phyloP scores from a whole-genome alignment of 2,797 vertebrate genomes.

The Prionace glauca region DNA sequence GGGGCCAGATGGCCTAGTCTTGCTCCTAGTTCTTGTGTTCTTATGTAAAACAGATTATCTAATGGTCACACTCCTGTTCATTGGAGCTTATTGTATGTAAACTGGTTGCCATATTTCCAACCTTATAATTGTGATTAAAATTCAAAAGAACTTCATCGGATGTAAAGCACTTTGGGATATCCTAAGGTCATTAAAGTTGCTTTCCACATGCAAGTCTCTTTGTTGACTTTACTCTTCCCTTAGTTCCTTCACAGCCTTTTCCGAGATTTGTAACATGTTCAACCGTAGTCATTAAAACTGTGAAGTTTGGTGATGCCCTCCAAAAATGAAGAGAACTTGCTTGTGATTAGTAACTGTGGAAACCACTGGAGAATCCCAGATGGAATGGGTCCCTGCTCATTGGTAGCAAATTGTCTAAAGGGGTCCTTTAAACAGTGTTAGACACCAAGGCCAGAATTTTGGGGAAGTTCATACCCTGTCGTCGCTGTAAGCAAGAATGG shows the following conservation, averaged over 20 bases:
- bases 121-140: not conserved
- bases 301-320: not conserved
- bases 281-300: not conserved
- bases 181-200: not conserved
- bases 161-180: not conserved
- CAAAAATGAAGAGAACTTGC: not conserved
- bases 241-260: not conserved
- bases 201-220: not conserved
- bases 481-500: no score
- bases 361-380: no score
- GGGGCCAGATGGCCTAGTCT: no score
- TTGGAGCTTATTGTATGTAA: not conserved
- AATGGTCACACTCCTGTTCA: not conserved
- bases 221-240: not conserved
- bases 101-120: not conserved
- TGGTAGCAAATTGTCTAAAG: no score
- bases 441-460: no score
- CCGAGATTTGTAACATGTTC: no score
- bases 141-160: no score
- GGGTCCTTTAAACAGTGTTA: not conserved
- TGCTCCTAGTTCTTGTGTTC: no score
- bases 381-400: no score
- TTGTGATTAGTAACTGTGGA: not conserved
- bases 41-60: not conserved
- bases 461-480: no score